A percentile compares a stretch with the other conserved stretches of the same genome.
Evolutionary conservation across 92 coral and sea anemone species (phyloP).

Genomic region (Palythoa caribaeorum): DNA sequence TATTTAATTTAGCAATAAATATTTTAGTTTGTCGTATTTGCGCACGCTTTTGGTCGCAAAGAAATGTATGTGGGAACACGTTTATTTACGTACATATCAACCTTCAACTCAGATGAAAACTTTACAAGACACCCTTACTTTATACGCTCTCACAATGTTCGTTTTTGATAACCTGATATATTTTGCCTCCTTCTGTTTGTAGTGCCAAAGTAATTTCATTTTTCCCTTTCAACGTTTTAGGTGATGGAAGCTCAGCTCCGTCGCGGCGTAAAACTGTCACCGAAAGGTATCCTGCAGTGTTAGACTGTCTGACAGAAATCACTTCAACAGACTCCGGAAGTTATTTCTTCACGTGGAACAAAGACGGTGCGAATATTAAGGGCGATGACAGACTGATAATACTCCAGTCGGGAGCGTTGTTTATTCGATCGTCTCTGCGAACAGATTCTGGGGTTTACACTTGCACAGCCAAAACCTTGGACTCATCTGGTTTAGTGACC

Average conservation of each 20-base stretch:
- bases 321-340: constrained; percentile 57
- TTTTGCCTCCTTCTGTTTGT: neutral
- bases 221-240: constrained; percentile 16
- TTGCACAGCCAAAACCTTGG: constrained; percentile 87
- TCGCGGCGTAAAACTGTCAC: constrained; percentile 82
- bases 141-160: neutral
- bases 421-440: constrained; percentile 64
- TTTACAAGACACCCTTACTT: too few species aligned
- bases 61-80: too few species aligned
- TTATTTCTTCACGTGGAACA: constrained; percentile 80
- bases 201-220: too few species aligned
- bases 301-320: constrained; percentile 79
- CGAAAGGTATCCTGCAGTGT: constrained; percentile 75
- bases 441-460: constrained; percentile 84
- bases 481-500: constrained; percentile 66
- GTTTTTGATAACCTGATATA: neutral
- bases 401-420: constrained; percentile 84
- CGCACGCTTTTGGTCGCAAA: too few species aligned
- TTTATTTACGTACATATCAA: too few species aligned
- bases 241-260: constrained; percentile 61
- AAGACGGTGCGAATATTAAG: constrained; percentile 72
- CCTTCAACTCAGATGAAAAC: too few species aligned
- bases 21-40: too few species aligned
- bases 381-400: constrained; percentile 67
- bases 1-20: too few species aligned